Base-by-base conservation (phyloP, 1,140 invertebrate genomes). In the Microplitis demolitor region DNA sequence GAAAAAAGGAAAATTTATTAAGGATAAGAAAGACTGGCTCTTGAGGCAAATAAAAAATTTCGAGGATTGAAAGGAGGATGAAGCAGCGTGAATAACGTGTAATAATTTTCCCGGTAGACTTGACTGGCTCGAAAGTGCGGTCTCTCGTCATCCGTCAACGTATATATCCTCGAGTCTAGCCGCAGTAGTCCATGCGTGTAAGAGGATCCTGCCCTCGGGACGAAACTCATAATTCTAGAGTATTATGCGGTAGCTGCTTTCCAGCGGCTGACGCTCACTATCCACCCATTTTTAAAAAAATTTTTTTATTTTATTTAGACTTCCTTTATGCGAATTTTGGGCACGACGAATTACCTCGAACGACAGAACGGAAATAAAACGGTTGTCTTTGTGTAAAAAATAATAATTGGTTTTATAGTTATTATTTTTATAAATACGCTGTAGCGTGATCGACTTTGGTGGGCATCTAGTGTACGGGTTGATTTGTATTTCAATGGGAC, bases 221-320 rank as follows among this genome's bases (percentile, higher is more conserved):
- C 74, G 76, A 74, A 76, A 79, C 74, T 77, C 72, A 72, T 81
- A 81, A 81, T 80, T 81, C 77, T 77, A 80, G 76, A 78, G 64
- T 77, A 79, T 82, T 79, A 80, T 75, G 71, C 73, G 76, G 78
- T 78, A 77, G 79, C 53, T 61, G 54, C 50, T 45, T 13, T 31
- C 14, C 37, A 62, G 24, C 61, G 16, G 37, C 45, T 37, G 14
- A 64, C 56, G 66, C 31, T 34, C 58, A 24, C 37, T 54, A 6
- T 62, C 45, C 14, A 31, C 34, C 24, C 9, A 8, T n/a, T 62
- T 70, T 35, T 50, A n/a, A 3, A 35, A 54, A 11, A n/a, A 35
- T 66, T 62, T 54, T 54, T 64, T 53, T 31, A 5, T 24, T 24
- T 24, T 24, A 24, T 24, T 24, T 24, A 1, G 24, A 24, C 24